Conservation (phyloP, 2,113 vertebrate genomes). For the Osmerus eperlanus region DNA sequence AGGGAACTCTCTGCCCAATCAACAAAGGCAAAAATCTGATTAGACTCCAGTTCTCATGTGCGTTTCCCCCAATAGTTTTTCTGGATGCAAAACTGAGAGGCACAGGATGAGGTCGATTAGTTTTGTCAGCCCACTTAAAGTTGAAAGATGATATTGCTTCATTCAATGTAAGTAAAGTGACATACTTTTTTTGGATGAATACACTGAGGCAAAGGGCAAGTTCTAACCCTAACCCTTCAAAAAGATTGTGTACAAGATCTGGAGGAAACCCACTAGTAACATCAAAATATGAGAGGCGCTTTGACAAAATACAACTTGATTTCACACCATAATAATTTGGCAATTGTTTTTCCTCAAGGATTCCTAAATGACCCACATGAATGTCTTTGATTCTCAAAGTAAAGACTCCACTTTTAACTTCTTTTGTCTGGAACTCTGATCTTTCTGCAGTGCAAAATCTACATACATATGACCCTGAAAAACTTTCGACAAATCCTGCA, state of each 20-base stretch:
- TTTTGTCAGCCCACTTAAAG: conserved; percentile 36
- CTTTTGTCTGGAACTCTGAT: conserved; percentile 14
- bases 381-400: conserved; percentile 19
- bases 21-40: conserved; percentile 30
- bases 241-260: conserved; percentile 35
- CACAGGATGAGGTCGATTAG: conserved; percentile 27
- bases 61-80: conserved; percentile 3
- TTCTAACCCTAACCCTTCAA: conserved; percentile 38
- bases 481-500: conserved; percentile 24
- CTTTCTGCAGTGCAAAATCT: conserved; percentile 30
- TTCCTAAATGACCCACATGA: conserved; percentile 16
- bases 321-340: conserved; percentile 32
- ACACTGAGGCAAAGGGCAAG: conserved; percentile 26
- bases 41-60: conserved; percentile 11
- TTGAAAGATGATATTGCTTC: conserved; percentile 34
- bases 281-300: conserved; percentile 22
- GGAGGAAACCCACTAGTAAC: conserved; percentile 26
- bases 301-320: conserved; percentile 16
- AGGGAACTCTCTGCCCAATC: conserved; percentile 15
- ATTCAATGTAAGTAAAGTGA: conserved; percentile 25
- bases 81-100: conserved; percentile 6
- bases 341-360: conserved; percentile 1
- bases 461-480: conserved; percentile 7
- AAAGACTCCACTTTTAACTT: conserved; percentile 21
- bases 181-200: conserved; percentile 18